phyloP scores from a whole-genome alignment of 1,140 invertebrate species.

The Hermetia illucens region DNA sequence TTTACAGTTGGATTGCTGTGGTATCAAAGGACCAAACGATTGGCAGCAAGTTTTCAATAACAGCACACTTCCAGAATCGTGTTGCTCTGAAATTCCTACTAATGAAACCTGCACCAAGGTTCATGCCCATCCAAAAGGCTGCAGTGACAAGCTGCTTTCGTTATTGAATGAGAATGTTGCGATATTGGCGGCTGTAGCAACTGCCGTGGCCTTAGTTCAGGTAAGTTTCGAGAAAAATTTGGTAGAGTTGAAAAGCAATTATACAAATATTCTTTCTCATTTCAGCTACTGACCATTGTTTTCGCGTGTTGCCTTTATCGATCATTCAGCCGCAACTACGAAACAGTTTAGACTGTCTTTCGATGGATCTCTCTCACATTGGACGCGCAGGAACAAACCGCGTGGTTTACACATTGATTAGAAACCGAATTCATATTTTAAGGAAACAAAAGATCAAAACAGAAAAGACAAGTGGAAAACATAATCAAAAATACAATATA shows the following conservation, averaged over 20 bases:
- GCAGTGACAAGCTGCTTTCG: slow-evolving; percentile 44
- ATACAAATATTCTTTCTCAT: slow-evolving; percentile 16
- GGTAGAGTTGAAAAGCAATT: neutral
- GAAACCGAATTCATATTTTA: no score
- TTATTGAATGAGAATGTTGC: slow-evolving; percentile 52
- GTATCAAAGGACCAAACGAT: slow-evolving; percentile 49
- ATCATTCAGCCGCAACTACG: slow-evolving; percentile 78
- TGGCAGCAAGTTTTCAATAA: slow-evolving; percentile 44
- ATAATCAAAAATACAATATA: no score
- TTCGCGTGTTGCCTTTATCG: slow-evolving; percentile 81
- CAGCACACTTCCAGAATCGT: slow-evolving; percentile 45
- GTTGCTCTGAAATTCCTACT: slow-evolving; percentile 42
- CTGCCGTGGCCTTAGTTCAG: slow-evolving; percentile 65
- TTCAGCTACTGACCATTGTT: slow-evolving; percentile 72
- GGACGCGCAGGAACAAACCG: no score
- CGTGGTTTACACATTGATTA: no score
- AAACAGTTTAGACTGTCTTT: slow-evolving; percentile 58
- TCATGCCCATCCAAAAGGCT: slow-evolving; percentile 40
- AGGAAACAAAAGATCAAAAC: no score
- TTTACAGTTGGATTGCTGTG: slow-evolving; percentile 63
- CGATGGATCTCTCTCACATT: no score
- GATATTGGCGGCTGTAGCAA: slow-evolving; percentile 57
- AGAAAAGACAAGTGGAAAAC: no score
- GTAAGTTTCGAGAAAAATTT: slow-evolving; percentile 30
- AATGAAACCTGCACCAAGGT: slow-evolving; percentile 38